Base-by-base conservation (phyloP, 2,888 invertebrate genomes). In the Ypsolopha sequella region DNA sequence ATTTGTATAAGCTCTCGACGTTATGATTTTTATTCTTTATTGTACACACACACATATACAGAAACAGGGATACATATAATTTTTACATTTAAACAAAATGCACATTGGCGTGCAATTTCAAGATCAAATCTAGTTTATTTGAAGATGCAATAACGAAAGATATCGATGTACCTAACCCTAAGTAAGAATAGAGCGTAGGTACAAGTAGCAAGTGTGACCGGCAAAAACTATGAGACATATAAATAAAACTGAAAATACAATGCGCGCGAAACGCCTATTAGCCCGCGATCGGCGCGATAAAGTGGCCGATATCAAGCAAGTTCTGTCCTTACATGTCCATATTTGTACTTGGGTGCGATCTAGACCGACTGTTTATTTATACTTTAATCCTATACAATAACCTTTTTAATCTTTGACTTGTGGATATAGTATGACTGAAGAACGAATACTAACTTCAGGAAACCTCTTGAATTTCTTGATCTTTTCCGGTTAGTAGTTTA, bases 191-290 rank as follows among this genome's bases (percentile, higher is more conserved):
- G 67, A 67, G 71, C 67, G 73, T 75, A 75, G 75, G 77, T 67
- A 76, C 72, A 68, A 71, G 68, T 64, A 68, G 45, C 34, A 9
- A 72, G 64, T 75, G 68, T 68, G 65, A 66, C 33, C 36, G 39
- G 65, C 70, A 74, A 66, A 81, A 80, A 77, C 39, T 38, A 14
- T 10, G 39, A 44, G 38, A 41, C 46, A 50, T 44, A 53, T 53
- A 80, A 78, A 70, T 71, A 65, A 75, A 75, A 76, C 67, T 75
- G 70, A 75, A 77, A 78, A 77, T 36, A 50, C 76, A 77, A 76
- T 73, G 60, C 68, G 68, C 64, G 66, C 66, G 68, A 73, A 74
- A 68, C 72, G 73, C 65, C 66, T 74, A 75, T 77, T 78, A 75
- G 70, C 64, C 59, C 55, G 67, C 59, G 62, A 64, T 65, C 59